phyloP scores from a whole-genome alignment of 2,113 vertebrate species.

The Dromiciops gliroides region DNA sequence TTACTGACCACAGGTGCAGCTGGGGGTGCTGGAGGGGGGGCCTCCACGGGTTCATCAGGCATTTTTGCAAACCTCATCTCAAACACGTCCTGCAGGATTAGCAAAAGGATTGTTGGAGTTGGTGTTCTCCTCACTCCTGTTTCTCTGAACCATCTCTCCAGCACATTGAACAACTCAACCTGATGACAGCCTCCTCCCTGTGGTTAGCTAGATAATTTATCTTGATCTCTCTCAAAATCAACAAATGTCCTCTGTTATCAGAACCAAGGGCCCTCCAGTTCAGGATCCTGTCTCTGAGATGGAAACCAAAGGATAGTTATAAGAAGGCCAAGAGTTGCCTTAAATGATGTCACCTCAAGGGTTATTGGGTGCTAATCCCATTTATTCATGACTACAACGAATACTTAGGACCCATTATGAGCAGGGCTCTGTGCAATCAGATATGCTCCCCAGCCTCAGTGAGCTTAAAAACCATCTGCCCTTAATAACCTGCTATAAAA shows the following conservation, averaged over 20 bases:
- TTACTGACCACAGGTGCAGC: constrained; percentile 86
- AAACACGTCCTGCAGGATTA: constrained; percentile 89
- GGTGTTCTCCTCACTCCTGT: background rate
- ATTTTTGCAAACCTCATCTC: constrained; percentile 97
- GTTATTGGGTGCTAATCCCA: background rate
- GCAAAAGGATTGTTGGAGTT: background rate
- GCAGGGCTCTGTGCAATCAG: background rate
- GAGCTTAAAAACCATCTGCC: background rate
- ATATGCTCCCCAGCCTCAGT: background rate
- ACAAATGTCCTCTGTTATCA: background rate
- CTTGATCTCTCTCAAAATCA: background rate
- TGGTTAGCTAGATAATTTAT: background rate
- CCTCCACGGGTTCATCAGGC: constrained; percentile 90
- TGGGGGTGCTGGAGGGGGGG: constrained; percentile 75
- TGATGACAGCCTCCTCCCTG: background rate
- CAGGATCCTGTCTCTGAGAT: background rate
- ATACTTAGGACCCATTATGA: background rate
- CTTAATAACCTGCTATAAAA: background rate
- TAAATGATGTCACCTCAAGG: background rate
- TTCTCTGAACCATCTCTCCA: background rate
- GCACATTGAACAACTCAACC: background rate
- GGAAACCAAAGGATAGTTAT: background rate
- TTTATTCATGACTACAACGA: background rate
- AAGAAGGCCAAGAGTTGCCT: background rate
- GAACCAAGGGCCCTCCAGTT: background rate